A percentile compares a stretch with the other conserved stretches of the same genome.
phyloP scores from a whole-genome alignment of 1,140 invertebrate species.

The Diorhabda elongata region DNA sequence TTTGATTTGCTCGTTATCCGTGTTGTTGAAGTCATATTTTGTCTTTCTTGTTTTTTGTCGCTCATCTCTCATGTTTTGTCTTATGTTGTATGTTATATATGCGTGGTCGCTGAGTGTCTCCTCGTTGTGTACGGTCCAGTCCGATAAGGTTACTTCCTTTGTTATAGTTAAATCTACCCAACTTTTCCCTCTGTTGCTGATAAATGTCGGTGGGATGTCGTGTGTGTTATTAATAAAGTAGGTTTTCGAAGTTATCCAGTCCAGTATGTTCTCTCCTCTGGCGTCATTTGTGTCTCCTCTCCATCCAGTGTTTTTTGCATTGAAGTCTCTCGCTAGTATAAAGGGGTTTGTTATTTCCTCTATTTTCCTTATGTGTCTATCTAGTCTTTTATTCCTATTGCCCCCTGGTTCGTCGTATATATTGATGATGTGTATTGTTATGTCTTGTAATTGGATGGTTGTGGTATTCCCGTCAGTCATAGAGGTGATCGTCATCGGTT shows the following conservation, averaged over 20 bases:
- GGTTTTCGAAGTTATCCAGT: background rate
- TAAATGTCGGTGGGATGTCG: background rate
- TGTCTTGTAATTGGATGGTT: background rate
- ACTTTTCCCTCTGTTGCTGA: background rate
- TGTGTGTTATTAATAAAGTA: background rate
- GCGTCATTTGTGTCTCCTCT: too few relatives aligned
- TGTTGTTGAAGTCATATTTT: background rate
- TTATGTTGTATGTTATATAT: too few relatives aligned
- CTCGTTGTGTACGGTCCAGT: background rate
- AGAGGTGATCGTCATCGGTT: too few relatives aligned
- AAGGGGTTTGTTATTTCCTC: too few relatives aligned
- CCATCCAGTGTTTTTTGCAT: constrained; percentile 1
- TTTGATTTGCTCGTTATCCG: background rate
- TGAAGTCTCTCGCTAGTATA: background rate
- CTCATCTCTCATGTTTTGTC: constrained; percentile 2
- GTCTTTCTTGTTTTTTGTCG: background rate
- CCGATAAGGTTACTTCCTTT: background rate
- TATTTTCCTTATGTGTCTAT: too few relatives aligned
- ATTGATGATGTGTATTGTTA: background rate
- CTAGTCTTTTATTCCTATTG: background rate
- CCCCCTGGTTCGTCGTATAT: background rate
- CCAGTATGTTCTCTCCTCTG: too few relatives aligned
- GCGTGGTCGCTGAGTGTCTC: too few relatives aligned
- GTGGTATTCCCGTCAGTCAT: background rate
- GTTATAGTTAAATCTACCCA: background rate